Evolutionary conservation across 2,888 invertebrate species (phyloP), one percentile per base, ranked within the genome.

Genomic region (Spisula subtruncata): DNA sequence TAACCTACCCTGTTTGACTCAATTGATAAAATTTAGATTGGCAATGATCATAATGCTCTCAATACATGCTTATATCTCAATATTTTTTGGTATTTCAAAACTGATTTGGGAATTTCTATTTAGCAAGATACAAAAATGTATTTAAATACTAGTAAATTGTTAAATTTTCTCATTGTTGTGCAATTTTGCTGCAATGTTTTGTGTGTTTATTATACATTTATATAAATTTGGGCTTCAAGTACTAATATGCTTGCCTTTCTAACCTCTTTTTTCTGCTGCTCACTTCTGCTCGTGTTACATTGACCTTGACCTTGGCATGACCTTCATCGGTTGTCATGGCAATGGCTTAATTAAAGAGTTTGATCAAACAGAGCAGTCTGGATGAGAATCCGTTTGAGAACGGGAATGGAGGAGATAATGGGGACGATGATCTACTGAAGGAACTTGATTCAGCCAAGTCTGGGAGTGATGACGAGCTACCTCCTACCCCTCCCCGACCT

Each of bases 341-440:
- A 90, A 92, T 89, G 89, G 88, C 89, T 91, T 91, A 93, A 89
- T 92, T 92, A 92, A 94, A 96, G 96, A 96, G 98, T 95, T 97
- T 99, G 94, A 98, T 98, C 97, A 99, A 99, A 97, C 99, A 99
- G 97, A 98, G 99, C 80, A 99, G 99, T 48, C 98, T 98, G 96
- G 98, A 98, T 90, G 98, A 98, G 32, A 93, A 93, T 90, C 97
- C 99, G 29, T 98, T 98, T 95, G 98, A 98, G 93, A 97, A 98
- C 85, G 99, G 99, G 97, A 93, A 93, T n/a, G 92, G 93, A 29
- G 95, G 97, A 41, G 97, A 97, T 86, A 83, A 86, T 35, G 94
- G 97, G 35, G 97, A 92, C 46, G 98, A 98, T 93, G 97, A 98
- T 94, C 98, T 98, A 5, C 97, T 99, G 91, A 97, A 98, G 51